Evolutionary conservation across 1,140 invertebrate species (phyloP).

Genomic region (Platorchestia sp.): DNA sequence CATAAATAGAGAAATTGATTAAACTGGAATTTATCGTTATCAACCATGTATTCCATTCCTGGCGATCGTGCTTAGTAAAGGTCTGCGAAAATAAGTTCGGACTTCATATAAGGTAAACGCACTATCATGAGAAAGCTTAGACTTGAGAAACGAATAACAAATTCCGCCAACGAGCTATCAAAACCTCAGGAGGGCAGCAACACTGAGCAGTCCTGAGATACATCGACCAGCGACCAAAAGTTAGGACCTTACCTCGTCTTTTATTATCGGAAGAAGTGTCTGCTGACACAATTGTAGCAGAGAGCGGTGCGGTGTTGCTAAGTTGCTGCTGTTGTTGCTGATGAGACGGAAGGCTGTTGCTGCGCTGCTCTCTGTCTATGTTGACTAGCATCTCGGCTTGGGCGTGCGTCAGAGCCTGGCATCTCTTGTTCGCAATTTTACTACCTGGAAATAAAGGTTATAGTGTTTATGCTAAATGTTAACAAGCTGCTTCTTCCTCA

Average conservation of each 20-base stretch:
- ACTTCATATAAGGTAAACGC: too few species aligned
- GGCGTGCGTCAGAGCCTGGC: constrained; percentile 66
- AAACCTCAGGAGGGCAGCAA: not conserved
- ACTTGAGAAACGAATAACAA: not conserved
- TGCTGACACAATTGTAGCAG: not conserved
- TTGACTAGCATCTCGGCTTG: constrained; percentile 67
- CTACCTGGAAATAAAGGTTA: constrained; percentile 55
- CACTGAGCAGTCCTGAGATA: not conserved
- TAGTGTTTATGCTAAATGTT: too few species aligned
- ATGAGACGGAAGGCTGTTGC: constrained; percentile 64
- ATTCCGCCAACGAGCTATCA: not conserved
- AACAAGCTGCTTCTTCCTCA: too few species aligned
- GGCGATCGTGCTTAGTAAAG: too few species aligned
- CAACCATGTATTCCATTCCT: too few species aligned
- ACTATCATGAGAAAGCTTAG: not conserved
- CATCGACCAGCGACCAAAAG: not conserved
- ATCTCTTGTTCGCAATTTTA: constrained; percentile 62
- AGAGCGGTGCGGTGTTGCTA: not conserved
- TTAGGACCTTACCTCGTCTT: not conserved
- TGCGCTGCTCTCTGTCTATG: constrained; percentile 64
- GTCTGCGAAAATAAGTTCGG: too few species aligned
- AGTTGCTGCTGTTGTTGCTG: constrained; percentile 39
- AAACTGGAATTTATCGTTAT: too few species aligned
- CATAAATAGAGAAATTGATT: too few species aligned
- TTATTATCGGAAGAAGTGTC: constrained; percentile 37